Conservation (phyloP, 35 echinoderm and acorn worm genomes). For the Apostichopus californicus region DNA sequence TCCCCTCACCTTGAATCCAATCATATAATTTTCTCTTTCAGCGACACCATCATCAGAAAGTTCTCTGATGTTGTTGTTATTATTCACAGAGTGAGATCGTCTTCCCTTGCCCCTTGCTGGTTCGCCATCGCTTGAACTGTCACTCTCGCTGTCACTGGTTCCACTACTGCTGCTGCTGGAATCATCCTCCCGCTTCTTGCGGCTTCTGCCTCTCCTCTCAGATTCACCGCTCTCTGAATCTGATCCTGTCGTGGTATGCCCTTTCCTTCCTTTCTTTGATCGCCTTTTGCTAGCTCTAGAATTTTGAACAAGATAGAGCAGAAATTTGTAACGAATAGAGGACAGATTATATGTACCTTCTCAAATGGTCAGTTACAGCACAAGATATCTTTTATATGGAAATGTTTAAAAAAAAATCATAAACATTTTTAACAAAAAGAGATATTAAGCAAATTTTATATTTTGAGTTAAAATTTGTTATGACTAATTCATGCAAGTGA, state of each 20-base stretch:
- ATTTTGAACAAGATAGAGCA: too few relatives aligned
- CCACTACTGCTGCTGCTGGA: conserved; percentile 49
- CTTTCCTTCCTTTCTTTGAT: conserved; percentile 51
- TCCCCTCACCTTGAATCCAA: conserved; percentile 19
- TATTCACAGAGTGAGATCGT: conserved; percentile 20
- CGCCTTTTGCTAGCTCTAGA: conserved; percentile 22
- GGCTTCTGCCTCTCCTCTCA: conserved; percentile 48
- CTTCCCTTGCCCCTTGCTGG: not conserved
- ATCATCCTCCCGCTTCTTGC: conserved; percentile 33
- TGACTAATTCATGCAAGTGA: too few relatives aligned
- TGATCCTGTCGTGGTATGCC: conserved; percentile 56
- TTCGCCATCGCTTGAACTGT: conserved; percentile 29
- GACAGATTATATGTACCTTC: too few relatives aligned
- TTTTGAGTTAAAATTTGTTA: too few relatives aligned
- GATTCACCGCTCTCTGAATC: conserved; percentile 64
- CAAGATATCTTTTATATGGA: too few relatives aligned
- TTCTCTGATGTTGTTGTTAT: conserved; percentile 20
- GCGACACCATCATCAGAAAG: not conserved
- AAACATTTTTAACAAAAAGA: too few relatives aligned
- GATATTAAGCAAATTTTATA: too few relatives aligned
- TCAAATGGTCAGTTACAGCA: too few relatives aligned
- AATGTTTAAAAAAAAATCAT: too few relatives aligned
- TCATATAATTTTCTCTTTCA: conserved; percentile 23
- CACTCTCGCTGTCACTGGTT: conserved; percentile 55
- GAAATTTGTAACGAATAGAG: too few relatives aligned